phyloP scores from a whole-genome alignment of 2,113 vertebrate genomes.

The Calonectris borealis region DNA sequence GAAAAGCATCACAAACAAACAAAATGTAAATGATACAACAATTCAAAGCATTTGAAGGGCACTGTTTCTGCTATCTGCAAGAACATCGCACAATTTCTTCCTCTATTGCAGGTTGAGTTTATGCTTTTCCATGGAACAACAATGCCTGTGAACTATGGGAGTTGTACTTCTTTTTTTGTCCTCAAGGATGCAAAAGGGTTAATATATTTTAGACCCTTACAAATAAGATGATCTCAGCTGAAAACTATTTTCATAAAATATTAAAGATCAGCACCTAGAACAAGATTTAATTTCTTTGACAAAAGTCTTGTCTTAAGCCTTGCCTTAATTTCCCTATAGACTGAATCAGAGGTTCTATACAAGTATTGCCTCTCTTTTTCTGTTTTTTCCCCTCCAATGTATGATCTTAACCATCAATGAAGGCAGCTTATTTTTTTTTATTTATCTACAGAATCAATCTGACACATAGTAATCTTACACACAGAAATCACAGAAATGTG shows the following conservation, averaged over 20 bases:
- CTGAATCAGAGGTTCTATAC: background rate
- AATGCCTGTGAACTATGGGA: background rate
- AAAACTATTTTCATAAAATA: background rate
- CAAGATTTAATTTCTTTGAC: background rate
- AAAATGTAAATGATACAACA: slow-evolving; percentile 11
- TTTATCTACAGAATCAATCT: background rate
- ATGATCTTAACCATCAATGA: background rate
- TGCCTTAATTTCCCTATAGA: background rate
- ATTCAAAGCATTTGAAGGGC: background rate
- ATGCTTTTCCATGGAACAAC: background rate
- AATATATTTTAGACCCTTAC: background rate
- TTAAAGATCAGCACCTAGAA: background rate
- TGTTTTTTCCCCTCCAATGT: background rate
- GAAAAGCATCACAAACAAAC: slow-evolving; percentile 70
- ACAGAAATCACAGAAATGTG: background rate
- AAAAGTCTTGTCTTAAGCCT: background rate
- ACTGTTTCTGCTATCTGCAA: background rate
- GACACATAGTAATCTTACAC: background rate
- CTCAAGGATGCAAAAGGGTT: background rate
- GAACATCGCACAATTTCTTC: background rate
- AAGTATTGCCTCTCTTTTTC: background rate
- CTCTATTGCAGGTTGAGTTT: background rate
- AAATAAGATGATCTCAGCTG: background rate
- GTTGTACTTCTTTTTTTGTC: background rate
- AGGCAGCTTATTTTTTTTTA: background rate